Base-by-base conservation (phyloP, 1,140 invertebrate genomes). In the Hylaeus anthracinus region DNA sequence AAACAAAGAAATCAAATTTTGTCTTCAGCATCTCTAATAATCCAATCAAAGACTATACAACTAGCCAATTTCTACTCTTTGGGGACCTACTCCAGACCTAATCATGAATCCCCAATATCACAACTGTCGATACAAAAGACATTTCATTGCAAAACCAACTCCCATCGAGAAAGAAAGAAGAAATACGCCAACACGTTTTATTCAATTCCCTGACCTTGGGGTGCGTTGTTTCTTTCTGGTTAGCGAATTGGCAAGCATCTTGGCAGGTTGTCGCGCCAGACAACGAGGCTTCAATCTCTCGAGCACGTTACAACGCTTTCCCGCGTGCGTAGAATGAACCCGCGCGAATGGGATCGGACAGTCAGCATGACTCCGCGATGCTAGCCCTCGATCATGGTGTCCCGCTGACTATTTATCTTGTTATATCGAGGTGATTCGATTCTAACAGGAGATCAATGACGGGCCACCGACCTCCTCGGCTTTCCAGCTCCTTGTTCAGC, bases 361-460 rank as follows among this genome's bases (percentile, higher is more conserved):
- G 91, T 92, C 91, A 92, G 85, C 88, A 89, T 92, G 91, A 92
- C 88, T 90, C 58, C 79, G 89, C 89, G 84, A 89, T 90, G 79
- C 78, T 76, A 81, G 86, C 86, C 88, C 88, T 82, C 89, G 88
- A 91, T 89, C 90, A 85, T 86, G 88, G 85, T 88, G 85, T 87
- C 87, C 88, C 72, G 87, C 72, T 87, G 81, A 90, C 90, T 92
- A 92, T 92, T 92, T 92, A 92, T 92, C 91, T 92, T 90, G 88
- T 92, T 91, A 92, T 86, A 91, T 89, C 81, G 83, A 85, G 86
- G 82, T 87, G 88, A 91, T 91, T 90, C 87, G 85, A 91, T 92
- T 91, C 86, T 91, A 90, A 91, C 86, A 80, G 88, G 84, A 90
- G 89, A 91, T 91, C 90, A 90, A 89, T 89, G 89, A 89, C 85